Conservation (phyloP, 2,113 vertebrate genomes). For the Sclerurus mexicanus region DNA sequence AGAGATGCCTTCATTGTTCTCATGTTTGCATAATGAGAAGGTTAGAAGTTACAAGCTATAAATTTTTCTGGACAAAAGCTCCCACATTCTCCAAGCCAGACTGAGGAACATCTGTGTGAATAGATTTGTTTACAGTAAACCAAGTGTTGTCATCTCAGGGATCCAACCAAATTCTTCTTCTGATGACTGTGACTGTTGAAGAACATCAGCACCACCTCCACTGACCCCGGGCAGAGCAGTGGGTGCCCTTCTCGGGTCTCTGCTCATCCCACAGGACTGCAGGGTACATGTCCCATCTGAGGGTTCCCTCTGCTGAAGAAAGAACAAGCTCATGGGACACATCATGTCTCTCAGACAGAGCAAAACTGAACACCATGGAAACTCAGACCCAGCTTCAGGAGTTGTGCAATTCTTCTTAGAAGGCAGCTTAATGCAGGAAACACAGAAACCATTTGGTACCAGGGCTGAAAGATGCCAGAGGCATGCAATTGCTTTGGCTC, state of each 20-base stretch:
- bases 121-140: neutral
- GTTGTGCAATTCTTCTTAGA: neutral
- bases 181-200: neutral
- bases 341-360: neutral
- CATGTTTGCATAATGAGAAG: neutral
- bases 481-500: fast-evolving
- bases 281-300: neutral
- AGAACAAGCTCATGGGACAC: neutral
- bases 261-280: neutral
- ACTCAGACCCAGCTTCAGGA: neutral
- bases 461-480: neutral
- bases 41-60: neutral
- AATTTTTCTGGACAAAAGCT: neutral
- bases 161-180: neutral
- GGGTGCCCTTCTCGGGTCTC: neutral
- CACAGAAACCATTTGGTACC: neutral
- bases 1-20: neutral
- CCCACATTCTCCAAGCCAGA: neutral
- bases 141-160: neutral
- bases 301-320: neutral
- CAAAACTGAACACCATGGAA: neutral
- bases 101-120: neutral
- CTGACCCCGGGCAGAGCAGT: fast-evolving
- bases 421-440: neutral
- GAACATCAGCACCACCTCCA: neutral